Base-by-base conservation (phyloP, 2,797 vertebrate species). In the Sebastes oblongus region DNA sequence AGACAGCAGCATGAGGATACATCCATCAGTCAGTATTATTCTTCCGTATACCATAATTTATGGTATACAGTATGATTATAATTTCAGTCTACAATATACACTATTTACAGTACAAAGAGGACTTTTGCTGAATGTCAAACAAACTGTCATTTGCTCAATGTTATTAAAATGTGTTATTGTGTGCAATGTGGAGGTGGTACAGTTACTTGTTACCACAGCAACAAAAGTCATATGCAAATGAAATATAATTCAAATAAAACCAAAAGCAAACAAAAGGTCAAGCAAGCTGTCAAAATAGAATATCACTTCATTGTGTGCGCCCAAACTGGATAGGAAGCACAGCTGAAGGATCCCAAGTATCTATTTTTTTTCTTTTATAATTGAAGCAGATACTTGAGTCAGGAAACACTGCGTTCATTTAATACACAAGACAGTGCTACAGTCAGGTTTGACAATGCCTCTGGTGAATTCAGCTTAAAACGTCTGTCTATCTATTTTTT, bases 171-270 rank as follows among this genome's bases (percentile, higher is more conserved):
- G 2, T 24, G 24, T 69, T 32, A 59, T 22, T 70, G n/a, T 34
- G 52, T 7, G 29, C 9, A 52, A 25, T 68, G 36, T 42, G 55
- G 55, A 66, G 54, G 59, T 55, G 39, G 24, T 22, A 30, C n/a
- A 22, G 25, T 65, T 69, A 27, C 27, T 29, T 27, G 50, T 80
- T 77, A 20, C 77, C 36, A 62, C 67, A 84, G 82, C 56, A 80
- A 84, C 72, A 46, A 72, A 24, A 67, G 46, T 64, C 55, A 64
- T 30, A 42, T 77, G 50, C 14, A 32, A 84, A 80, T 72, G 11
- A 62, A 72, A 56, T 32, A 32, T 55, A 7, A 62, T 56, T 78
- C 46, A 42, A 76, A 30, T 56, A 12, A 52, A 83, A 50, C 6
- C 22, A 56, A 56, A 66, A 67, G 10, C 52, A 29, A n/a, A 27